These are phyloP conservation scores for Epinephelus cyanopodus DNA, from an alignment of 2,113 vertebrate species.

Conservation along the genomic window DNA sequence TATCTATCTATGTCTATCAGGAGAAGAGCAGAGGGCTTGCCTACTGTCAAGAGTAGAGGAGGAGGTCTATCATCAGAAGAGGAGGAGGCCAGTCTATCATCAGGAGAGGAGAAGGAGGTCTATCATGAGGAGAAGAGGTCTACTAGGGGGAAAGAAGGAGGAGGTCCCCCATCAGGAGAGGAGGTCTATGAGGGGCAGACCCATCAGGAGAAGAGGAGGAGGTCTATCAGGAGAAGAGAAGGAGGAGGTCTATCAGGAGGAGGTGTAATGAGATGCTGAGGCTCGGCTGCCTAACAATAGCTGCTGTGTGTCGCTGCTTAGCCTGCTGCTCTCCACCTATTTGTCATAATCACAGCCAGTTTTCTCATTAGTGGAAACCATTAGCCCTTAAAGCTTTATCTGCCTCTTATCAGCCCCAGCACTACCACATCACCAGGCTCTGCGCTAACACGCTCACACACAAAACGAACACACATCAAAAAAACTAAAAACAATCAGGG, in stretches of 20 bases:
- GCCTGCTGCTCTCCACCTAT: slow-evolving; percentile 94
- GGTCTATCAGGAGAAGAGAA: background rate
- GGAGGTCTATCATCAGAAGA: background rate
- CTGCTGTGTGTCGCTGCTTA: slow-evolving; percentile 95
- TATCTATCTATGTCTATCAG: too few species aligned
- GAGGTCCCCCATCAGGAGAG: background rate
- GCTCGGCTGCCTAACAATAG: slow-evolving; percentile 90
- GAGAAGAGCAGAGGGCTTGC: too few species aligned
- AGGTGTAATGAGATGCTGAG: slow-evolving; percentile 94
- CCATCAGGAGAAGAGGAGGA: background rate
- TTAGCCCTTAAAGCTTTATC: slow-evolving; percentile 94
- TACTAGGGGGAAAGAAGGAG: background rate
- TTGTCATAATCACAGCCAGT: slow-evolving; percentile 96
- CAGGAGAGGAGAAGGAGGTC: background rate
- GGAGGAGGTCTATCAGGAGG: slow-evolving; percentile 83
- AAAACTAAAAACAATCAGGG: slow-evolving; percentile 29
- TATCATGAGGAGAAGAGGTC: background rate
- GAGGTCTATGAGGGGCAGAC: background rate
- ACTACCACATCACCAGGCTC: slow-evolving; percentile 53
- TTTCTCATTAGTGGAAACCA: slow-evolving; percentile 99
- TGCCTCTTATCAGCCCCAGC: slow-evolving; percentile 79
- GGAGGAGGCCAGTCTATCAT: too few species aligned
- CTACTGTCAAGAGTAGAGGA: background rate
- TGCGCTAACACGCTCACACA: slow-evolving; percentile 30
- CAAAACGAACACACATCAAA: slow-evolving; percentile 29